Evolutionary conservation across 2,888 invertebrate species (phyloP).

Genomic region (Dicyrtomina minuta): DNA sequence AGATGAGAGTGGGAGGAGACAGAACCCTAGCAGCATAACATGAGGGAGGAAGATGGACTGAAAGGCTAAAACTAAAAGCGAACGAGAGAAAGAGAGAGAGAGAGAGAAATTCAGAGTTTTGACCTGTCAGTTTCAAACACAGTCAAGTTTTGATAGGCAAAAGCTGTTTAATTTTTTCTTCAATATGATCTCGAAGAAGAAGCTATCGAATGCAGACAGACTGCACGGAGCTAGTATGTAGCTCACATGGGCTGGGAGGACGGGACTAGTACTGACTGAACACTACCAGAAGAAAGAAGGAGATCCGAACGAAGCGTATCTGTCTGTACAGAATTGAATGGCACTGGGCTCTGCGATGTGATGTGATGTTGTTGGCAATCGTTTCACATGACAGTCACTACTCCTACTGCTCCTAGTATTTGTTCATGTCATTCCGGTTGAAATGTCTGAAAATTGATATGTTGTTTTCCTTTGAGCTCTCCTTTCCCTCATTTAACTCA

Average conservation of each 20-base stretch:
- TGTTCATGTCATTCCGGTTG: slow-evolving; percentile 52
- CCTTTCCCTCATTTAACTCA: slow-evolving; percentile 15
- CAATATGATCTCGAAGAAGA: slow-evolving; percentile 22
- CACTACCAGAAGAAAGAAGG: not conserved
- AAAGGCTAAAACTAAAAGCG: slow-evolving; percentile 6
- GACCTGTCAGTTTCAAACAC: slow-evolving; percentile 31
- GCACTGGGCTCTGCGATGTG: too few species aligned
- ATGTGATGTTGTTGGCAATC: slow-evolving; percentile 42
- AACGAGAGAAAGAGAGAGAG: slow-evolving; percentile 17
- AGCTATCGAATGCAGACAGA: slow-evolving; percentile 15
- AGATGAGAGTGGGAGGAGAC: not conserved
- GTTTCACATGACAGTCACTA: slow-evolving; percentile 51
- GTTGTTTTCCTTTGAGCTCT: slow-evolving; percentile 50
- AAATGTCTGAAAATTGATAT: slow-evolving; percentile 53
- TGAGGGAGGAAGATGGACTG: slow-evolving; percentile 16
- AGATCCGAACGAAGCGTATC: not conserved
- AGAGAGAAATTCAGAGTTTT: too few species aligned
- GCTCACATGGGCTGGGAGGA: too few species aligned
- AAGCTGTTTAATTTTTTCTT: slow-evolving; percentile 33
- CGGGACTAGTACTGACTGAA: too few species aligned
- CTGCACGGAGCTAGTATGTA: too few species aligned
- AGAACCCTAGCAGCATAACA: not conserved
- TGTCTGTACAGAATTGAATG: not conserved
- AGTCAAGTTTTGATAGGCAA: slow-evolving; percentile 33
- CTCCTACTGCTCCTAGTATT: slow-evolving; percentile 39